Conservation (phyloP, 2,888 invertebrate genomes). For the Alentia gelatinosa region DNA sequence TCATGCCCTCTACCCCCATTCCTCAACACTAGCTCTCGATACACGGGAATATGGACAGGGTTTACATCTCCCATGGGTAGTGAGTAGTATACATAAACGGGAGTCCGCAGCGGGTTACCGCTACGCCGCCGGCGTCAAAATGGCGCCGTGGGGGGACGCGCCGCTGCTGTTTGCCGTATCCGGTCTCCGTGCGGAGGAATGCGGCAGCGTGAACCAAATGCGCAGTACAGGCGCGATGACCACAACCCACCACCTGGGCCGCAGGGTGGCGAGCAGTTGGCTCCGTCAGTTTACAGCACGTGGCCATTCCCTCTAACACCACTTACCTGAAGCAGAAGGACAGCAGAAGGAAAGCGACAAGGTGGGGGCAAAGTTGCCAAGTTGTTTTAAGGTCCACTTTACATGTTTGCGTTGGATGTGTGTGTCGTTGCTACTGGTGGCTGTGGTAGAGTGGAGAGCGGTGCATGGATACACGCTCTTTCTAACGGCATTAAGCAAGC, state of each 20-base stretch:
- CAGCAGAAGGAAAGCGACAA: not conserved
- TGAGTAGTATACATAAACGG: no score
- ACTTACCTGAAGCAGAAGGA: not conserved
- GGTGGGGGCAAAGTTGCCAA: not conserved
- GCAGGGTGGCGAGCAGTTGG: no score
- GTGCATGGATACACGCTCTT: not conserved
- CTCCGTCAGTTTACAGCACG: no score
- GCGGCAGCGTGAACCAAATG: not conserved
- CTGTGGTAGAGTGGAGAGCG: not conserved
- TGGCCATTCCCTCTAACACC: not conserved
- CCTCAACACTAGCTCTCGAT: no score
- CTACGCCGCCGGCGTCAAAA: not conserved
- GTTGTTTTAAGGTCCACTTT: slow-evolving; percentile 19
- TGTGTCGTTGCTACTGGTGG: not conserved
- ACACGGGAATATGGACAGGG: no score
- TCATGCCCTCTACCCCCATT: no score
- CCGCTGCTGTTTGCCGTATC: not conserved
- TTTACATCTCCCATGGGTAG: no score
- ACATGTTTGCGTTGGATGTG: not conserved
- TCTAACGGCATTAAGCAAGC: not conserved
- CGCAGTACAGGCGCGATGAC: not conserved
- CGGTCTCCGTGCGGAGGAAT: not conserved
- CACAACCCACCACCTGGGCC: no score
- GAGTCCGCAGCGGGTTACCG: no score
- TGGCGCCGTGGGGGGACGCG: not conserved